Evolutionary conservation across 2,797 vertebrate species (phyloP), one percentile per base, ranked within the genome.

Genomic region (Phrynocephalus vlangalii): DNA sequence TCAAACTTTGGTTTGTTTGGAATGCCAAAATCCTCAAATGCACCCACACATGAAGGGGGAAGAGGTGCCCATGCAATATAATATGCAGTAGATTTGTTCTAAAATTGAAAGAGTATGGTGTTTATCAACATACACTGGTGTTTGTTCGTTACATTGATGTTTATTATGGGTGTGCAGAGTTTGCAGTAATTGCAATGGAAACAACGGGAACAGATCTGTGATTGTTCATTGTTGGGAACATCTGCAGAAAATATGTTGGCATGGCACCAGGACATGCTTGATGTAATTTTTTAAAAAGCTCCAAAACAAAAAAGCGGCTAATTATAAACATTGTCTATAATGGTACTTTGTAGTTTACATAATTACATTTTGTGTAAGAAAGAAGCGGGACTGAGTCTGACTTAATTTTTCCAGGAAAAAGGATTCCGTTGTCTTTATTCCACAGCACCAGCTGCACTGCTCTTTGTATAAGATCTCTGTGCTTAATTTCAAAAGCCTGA

Each of bases 261-360:
- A 95, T 95, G 93, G 93, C 92, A 96, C 73, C 94, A 94, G 86
- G 93, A 93, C 79, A 91, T 87, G 72, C 88, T 95, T 95, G 95
- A 96, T 95, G 38, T 70, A 10, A 66, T 63, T 56, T 71, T 50
- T 94, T 56, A 10, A 56, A 56, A 56, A 56, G 52, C 52, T 95
- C 94, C 95, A 96, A 96, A 95, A 2, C 7, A 33, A n/a, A 52
- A 72, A 50, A 75, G 93, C 88, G 92, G 85, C 30, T 90, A 96
- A 96, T 96, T 96, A 96, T 95, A 96, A 96, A 95, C 94, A 95
- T 95, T 96, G 94, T 96, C 91, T 96, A 87, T 94, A 96, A 96
- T 92, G 87, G 88, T 89, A 92, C 94, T 96, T 96, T 96, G 96
- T 96, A 92, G 92, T 95, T 95, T 95, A 91, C 92, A 95, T 96